Percentiles rank a stretch among this genome's conserved stretches.
Conservation (phyloP, 2,113 vertebrate species). For the Dromiciops gliroides region DNA sequence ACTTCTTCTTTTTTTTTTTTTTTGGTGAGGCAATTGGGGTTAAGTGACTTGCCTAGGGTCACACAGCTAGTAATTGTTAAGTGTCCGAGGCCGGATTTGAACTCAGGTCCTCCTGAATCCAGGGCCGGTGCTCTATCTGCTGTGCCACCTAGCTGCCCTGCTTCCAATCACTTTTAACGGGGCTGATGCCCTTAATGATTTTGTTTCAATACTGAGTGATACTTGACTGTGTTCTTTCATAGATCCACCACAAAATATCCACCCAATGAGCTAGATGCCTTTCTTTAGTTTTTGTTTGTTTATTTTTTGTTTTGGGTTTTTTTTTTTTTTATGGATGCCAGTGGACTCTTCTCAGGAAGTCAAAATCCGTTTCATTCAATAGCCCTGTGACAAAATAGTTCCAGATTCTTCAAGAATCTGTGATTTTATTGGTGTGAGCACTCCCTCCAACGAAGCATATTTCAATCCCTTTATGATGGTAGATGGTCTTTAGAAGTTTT, state of each 20-base stretch:
- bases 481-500: neutral
- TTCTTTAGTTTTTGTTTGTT: neutral
- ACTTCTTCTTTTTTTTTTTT: too few relatives aligned
- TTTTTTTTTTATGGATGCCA: neutral
- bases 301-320: too few relatives aligned
- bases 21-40: too few relatives aligned
- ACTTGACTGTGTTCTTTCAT: neutral
- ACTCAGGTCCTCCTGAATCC: too few relatives aligned
- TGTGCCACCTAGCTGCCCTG: too few relatives aligned
- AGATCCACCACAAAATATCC: neutral
- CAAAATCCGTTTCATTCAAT: neutral
- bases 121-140: too few relatives aligned
- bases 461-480: neutral
- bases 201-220: neutral
- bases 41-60: too few relatives aligned
- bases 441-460: neutral
- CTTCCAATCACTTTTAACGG: neutral
- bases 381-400: neutral
- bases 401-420: neutral
- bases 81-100: too few relatives aligned
- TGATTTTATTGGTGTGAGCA: neutral
- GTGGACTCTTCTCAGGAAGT: neutral
- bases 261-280: neutral
- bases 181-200: neutral
- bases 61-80: too few relatives aligned